Conservation (phyloP, 2,888 invertebrate genomes). For the Boloria selene region DNA sequence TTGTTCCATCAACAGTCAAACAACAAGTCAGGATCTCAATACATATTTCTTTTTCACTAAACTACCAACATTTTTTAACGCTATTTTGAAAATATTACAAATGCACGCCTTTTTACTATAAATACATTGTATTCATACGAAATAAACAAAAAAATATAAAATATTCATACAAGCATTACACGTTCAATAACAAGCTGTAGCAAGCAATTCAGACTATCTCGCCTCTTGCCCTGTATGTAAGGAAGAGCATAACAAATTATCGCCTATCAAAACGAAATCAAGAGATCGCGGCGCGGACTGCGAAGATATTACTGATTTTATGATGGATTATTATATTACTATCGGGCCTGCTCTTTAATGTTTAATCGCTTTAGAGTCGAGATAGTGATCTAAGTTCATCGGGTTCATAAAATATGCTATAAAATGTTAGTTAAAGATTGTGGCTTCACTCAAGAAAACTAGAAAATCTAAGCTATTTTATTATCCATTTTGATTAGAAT, state of each 20-base stretch:
- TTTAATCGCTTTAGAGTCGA: slow-evolving; percentile 33
- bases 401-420: slow-evolving; percentile 18
- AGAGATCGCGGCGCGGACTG: slow-evolving; percentile 47
- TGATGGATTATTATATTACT: slow-evolving; percentile 40
- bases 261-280: slow-evolving; percentile 75
- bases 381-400: slow-evolving; percentile 23
- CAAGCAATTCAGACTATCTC: neutral
- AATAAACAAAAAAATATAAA: slow-evolving; percentile 4
- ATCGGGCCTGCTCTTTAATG: slow-evolving; percentile 38
- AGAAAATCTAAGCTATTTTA: too few species aligned
- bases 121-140: too few species aligned
- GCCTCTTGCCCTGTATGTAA: neutral
- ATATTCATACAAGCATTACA: neutral
- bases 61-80: too few species aligned
- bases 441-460: neutral
- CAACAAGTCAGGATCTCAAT: too few species aligned
- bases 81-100: too few species aligned
- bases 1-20: too few species aligned
- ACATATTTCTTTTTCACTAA: too few species aligned
- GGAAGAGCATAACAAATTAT: slow-evolving; percentile 65
- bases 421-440: neutral
- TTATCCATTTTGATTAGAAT: too few species aligned
- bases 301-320: slow-evolving; percentile 45
- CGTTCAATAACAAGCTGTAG: neutral
- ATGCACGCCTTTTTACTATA: too few species aligned